Evolutionary conservation across 2,113 vertebrate species (phyloP).

Genomic region (Charadrius vociferus): DNA sequence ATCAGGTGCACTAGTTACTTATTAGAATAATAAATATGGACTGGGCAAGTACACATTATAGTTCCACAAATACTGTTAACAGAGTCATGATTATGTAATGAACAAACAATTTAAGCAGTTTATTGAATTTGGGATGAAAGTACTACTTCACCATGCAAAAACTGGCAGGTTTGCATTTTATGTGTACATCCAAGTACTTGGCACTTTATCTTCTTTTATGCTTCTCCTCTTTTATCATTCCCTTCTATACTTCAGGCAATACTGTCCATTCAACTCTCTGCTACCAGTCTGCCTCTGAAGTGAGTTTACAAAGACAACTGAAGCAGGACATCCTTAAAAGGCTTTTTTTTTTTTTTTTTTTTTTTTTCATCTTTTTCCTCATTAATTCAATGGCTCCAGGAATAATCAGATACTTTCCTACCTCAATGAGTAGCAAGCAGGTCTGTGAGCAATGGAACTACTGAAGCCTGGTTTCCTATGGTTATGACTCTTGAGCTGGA

Average conservation of each 20-base stretch:
- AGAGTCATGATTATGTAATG: not conserved
- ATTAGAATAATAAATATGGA: not conserved
- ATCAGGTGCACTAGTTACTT: not conserved
- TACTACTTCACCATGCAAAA: not conserved
- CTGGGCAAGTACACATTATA: fast-evolving
- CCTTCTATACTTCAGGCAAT: not conserved
- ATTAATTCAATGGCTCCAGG: not conserved
- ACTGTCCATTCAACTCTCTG: not conserved
- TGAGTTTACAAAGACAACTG: not conserved
- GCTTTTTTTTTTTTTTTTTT: not conserved
- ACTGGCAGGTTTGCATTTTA: not conserved
- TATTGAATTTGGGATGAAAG: not conserved
- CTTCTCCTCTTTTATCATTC: not conserved
- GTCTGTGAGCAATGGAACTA: slow-evolving; percentile 53
- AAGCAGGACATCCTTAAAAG: not conserved
- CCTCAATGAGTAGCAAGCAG: not conserved
- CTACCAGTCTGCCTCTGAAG: not conserved
- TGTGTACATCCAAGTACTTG: not conserved
- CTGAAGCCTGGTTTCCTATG: slow-evolving; percentile 40
- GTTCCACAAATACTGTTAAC: not conserved
- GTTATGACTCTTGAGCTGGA: slow-evolving; percentile 16
- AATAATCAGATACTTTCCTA: not conserved
- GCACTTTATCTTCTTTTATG: not conserved
- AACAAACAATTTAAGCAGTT: not conserved
- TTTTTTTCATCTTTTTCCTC: not conserved